Evolutionary conservation across 2,113 vertebrate species (phyloP), one percentile per base, ranked within the genome.

Genomic region (Melanostigma gelatinosum): DNA sequence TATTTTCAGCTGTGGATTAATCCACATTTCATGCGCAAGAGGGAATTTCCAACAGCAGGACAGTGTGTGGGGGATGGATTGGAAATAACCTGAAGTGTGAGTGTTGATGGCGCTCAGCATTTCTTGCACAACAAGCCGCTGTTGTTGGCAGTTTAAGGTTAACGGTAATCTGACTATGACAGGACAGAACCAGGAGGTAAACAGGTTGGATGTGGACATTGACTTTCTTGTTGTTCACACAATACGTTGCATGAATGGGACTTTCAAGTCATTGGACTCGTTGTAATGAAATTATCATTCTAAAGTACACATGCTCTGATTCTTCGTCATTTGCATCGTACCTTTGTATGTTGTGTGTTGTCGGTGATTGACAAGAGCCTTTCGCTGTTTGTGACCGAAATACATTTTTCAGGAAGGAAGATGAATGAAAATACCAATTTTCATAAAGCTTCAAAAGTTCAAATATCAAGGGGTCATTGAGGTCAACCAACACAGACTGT

Each of bases 391-490:
- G 15, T n/a, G 20, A 50, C 4, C 13, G 9, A 18, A 50, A 67
- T 20, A 55, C 3, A 58, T 54, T 52, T 61, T 67, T n/a, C 58
- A 66, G 0, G 20, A 27, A 57, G 36, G 20, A 77, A 50, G n/a
- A 32, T 27, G 13, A 73, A n/a, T 38, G 34, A 65, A 75, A 77
- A 69, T 0, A 50, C 2, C 50, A 71, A 55, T 24, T 60, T 44
- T 42, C 16, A 12, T 24, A n/a, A 24, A 27, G 32, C 42, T 68
- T 82, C 34, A 40, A 55, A 36, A 63, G 66, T 44, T 75, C 0
- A 79, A 84, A 83, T 46, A 40, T 80, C 67, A 2, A 34, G 48
- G 36, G 12, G 34, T 60, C 38, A 55, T 3, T 27, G 2, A 38
- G 8, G 24, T 52, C 55, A 18, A 20, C 27, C 6, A 4, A 20